Conservation (phyloP, 2,113 vertebrate genomes). For the Zosterops borbonicus region DNA sequence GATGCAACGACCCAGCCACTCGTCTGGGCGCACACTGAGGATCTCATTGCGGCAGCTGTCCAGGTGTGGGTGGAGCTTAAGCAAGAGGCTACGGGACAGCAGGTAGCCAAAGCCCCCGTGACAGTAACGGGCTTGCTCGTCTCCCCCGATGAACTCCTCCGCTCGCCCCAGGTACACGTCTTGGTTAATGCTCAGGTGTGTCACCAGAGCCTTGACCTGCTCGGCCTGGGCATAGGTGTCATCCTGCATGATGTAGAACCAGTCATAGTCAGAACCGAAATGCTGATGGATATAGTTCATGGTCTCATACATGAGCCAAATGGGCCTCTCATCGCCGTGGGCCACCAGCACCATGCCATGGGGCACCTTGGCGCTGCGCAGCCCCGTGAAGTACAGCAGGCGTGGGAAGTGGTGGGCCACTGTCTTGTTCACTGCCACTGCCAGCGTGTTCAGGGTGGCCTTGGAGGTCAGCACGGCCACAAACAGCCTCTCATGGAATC, state of each 20-base stretch:
- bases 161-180: conserved; percentile 91
- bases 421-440: conserved; percentile 93
- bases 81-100: conserved; percentile 89
- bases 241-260: conserved; percentile 95
- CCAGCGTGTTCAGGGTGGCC: conserved; percentile 86
- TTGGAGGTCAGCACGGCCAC: conserved; percentile 91
- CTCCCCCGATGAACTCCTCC: conserved; percentile 92
- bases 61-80: conserved; percentile 84
- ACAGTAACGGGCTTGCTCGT: conserved; percentile 90
- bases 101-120: conserved; percentile 94
- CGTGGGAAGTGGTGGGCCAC: conserved; percentile 90
- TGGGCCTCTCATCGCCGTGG: conserved; percentile 91
- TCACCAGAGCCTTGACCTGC: conserved; percentile 83
- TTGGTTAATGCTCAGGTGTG: conserved; percentile 88
- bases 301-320: conserved; percentile 98
- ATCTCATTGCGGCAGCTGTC: conserved; percentile 94
- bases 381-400: conserved; percentile 89
- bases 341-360: conserved; percentile 91
- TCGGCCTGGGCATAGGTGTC: conserved; percentile 91
- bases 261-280: conserved; percentile 90
- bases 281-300: conserved; percentile 88
- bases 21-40: conserved; percentile 91
- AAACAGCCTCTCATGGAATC: conserved; percentile 91
- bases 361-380: conserved; percentile 87
- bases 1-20: conserved; percentile 97